These are phyloP conservation scores for Platyura marginata DNA, from an alignment of 1,140 invertebrate genomes.

Conservation along the genomic window DNA sequence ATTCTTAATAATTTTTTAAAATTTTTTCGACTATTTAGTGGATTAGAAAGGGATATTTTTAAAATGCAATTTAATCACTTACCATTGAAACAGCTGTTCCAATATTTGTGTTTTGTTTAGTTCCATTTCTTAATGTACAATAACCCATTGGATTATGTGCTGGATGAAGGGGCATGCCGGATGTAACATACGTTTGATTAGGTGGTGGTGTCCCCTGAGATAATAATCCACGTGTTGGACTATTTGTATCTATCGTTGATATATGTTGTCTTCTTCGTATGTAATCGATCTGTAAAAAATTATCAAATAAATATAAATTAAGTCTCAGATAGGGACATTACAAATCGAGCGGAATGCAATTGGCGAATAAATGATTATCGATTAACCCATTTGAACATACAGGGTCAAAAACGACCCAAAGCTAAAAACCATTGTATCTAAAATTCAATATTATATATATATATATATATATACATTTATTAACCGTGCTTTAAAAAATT, in stretches of 20 bases:
- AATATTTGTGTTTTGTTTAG: constrained; percentile 28
- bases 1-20: background rate
- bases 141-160: constrained; percentile 38
- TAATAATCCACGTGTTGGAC: constrained; percentile 39
- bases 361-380: no score
- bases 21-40: background rate
- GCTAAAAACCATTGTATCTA: no score
- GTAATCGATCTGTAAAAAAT: constrained; percentile 33
- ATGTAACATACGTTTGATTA: constrained; percentile 14
- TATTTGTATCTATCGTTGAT: constrained; percentile 52
- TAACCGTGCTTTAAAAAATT: no score
- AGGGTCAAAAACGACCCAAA: no score
- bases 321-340: no score
- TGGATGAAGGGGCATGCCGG: constrained; percentile 18
- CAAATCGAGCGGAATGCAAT: no score
- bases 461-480: no score
- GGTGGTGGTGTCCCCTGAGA: constrained; percentile 27
- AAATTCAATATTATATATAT: no score
- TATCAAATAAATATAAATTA: no score
- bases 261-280: constrained; percentile 47
- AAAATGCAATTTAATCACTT: constrained; percentile 9
- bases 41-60: background rate
- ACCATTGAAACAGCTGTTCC: constrained; percentile 12
- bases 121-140: constrained; percentile 47
- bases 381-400: no score